Conservation (phyloP, 2,113 vertebrate species). For the Nanorana parkeri region DNA sequence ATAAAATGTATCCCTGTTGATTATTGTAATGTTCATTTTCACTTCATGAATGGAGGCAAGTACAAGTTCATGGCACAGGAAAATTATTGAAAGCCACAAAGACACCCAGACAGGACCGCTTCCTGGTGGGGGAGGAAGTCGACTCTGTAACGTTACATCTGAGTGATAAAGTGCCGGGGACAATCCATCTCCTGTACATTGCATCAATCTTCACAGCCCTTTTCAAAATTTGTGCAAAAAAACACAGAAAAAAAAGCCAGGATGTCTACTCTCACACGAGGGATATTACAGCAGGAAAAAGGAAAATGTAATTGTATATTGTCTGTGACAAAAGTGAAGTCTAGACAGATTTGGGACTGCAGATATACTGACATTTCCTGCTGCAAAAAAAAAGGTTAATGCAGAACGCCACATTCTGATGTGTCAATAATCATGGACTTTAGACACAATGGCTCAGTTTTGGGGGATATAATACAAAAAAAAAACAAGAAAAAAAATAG, state of each 20-base stretch:
- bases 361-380: conserved; percentile 38
- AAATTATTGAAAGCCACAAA: conserved; percentile 75
- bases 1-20: conserved; percentile 66
- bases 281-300: conserved; percentile 73
- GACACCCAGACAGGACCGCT: conserved; percentile 69
- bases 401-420: background rate
- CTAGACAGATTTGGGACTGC: conserved; percentile 63
- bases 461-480: too few relatives aligned
- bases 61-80: conserved; percentile 74
- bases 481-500: too few relatives aligned
- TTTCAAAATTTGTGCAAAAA: conserved; percentile 62
- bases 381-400: background rate
- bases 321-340: conserved; percentile 60
- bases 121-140: conserved; percentile 78
- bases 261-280: conserved; percentile 74
- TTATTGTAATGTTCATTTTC: conserved; percentile 70
- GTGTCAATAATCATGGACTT: background rate
- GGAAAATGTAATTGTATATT: conserved; percentile 69
- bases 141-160: conserved; percentile 68
- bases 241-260: conserved; percentile 63
- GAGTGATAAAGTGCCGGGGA: conserved; percentile 70
- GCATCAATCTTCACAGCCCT: conserved; percentile 63
- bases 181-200: conserved; percentile 58
- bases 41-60: conserved; percentile 81
- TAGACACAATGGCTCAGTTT: too few relatives aligned